Conservation (phyloP, 2,888 invertebrate genomes). For the Hylaea fasciaria region DNA sequence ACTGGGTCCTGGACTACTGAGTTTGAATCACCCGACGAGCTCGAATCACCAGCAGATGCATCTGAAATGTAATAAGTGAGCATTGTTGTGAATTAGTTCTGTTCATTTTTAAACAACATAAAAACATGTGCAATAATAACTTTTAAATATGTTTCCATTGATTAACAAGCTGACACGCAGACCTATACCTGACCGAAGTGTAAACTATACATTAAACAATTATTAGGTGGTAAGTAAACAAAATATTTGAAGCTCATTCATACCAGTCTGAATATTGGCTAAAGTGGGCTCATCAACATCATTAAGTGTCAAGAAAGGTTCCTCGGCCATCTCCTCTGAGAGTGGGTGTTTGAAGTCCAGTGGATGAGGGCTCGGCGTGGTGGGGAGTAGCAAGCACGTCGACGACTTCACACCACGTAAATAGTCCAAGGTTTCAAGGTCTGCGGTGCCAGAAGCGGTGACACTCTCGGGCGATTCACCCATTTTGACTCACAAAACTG, state of each 20-base stretch:
- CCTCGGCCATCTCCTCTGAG: slow-evolving; percentile 81
- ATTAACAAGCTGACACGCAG: no score
- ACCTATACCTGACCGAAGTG: no score
- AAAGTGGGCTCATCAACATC: slow-evolving; percentile 61
- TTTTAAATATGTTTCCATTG: no score
- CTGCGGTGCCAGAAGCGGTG: slow-evolving; percentile 56
- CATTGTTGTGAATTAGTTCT: no score
- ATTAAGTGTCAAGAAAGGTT: slow-evolving; percentile 70
- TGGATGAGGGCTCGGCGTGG: slow-evolving; percentile 86
- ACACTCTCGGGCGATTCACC: slow-evolving; percentile 68
- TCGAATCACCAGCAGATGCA: slow-evolving; percentile 75
- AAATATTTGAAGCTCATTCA: slow-evolving; percentile 6
- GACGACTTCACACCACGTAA: slow-evolving; percentile 87
- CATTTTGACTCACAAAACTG: slow-evolving; percentile 51
- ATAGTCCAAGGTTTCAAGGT: slow-evolving; percentile 73
- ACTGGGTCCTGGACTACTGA: slow-evolving; percentile 82
- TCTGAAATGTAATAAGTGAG: slow-evolving; percentile 52
- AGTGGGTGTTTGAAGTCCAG: slow-evolving; percentile 85
- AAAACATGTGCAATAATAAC: no score
- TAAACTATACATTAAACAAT: no score
- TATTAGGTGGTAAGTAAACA: no score
- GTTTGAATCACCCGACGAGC: slow-evolving; percentile 79
- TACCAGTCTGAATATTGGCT: slow-evolving; percentile 70
- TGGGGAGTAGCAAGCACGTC: slow-evolving; percentile 86
- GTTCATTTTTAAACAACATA: no score